Evolutionary conservation across 2,888 invertebrate species (phyloP).

Genomic region (Drosophila atripex): DNA sequence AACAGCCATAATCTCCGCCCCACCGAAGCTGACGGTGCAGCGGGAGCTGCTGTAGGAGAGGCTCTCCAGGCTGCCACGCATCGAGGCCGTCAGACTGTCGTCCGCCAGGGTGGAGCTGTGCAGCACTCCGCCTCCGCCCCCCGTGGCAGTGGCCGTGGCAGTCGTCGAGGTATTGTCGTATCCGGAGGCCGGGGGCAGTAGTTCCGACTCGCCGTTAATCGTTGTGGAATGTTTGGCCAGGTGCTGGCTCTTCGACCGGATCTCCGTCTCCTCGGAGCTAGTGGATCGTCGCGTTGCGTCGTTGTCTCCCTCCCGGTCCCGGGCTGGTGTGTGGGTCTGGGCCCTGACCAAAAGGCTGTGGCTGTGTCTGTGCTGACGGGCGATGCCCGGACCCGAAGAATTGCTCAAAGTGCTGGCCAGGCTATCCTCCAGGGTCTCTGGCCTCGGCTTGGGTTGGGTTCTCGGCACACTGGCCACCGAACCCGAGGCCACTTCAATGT

Average conservation of each 20-base stretch:
- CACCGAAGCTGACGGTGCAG: constrained; percentile 82
- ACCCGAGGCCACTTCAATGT: constrained; percentile 61
- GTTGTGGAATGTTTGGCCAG: constrained; percentile 62
- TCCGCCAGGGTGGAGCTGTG: constrained; percentile 83
- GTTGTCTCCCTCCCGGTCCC: constrained; percentile 4
- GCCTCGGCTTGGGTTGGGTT: constrained; percentile 1
- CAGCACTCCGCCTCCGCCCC: constrained; percentile 45
- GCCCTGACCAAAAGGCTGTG: constrained; percentile 81
- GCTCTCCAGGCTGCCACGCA: constrained; percentile 82
- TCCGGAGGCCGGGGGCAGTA: constrained; percentile 73
- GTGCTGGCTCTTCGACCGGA: constrained; percentile 4
- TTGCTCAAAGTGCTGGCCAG: constrained; percentile 82
- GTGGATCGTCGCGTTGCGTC: constrained; percentile 26
- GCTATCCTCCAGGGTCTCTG: constrained; percentile 77
- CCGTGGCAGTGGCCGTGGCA: constrained; percentile 64
- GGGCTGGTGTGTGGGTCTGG: constrained; percentile 79
- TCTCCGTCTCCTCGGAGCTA: constrained; percentile 23
- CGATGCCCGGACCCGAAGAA: constrained; percentile 71
- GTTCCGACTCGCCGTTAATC: constrained; percentile 59
- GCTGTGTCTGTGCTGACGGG: constrained; percentile 56
- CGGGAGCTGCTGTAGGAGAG: constrained; percentile 83
- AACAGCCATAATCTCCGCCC: constrained; percentile 74
- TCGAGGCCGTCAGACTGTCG: constrained; percentile 81
- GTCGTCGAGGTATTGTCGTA: constrained; percentile 75
- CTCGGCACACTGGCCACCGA: constrained; percentile 44